Evolutionary conservation across 1,140 invertebrate genomes (phyloP).

Genomic region (Drosophila pectinifera): DNA sequence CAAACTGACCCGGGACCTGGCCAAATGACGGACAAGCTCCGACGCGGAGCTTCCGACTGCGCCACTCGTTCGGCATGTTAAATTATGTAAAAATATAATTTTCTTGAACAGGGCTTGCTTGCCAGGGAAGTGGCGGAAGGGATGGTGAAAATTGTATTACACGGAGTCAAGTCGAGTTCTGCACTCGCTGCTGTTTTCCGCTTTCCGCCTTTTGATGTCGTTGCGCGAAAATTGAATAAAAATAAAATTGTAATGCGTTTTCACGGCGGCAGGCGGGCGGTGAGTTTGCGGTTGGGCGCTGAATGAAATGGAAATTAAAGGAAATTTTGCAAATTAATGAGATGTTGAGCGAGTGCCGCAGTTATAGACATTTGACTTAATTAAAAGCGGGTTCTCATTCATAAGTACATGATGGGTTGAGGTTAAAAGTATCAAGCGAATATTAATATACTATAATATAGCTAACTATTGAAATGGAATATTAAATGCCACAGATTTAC

Average conservation of each 20-base stretch:
- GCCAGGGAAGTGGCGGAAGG: conserved; percentile 12
- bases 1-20: conserved; percentile 43
- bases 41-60: not conserved
- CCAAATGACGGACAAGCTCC: conserved; percentile 19
- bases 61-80: conserved; percentile 41
- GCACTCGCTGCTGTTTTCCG: conserved; percentile 30
- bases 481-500: not conserved
- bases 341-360: conserved; percentile 32
- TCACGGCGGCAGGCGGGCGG: conserved; percentile 11
- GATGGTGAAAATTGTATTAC: conserved; percentile 61
- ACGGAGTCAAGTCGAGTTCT: conserved; percentile 36
- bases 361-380: conserved; percentile 8
- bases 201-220: conserved; percentile 61
- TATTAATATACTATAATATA: too few species aligned
- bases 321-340: conserved; percentile 46
- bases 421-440: not conserved
- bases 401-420: not conserved
- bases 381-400: conserved; percentile 12
- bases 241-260: conserved; percentile 66
- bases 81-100: conserved; percentile 78
- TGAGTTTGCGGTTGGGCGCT: conserved; percentile 35
- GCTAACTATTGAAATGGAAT: not conserved
- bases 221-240: conserved; percentile 66
- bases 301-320: conserved; percentile 44
- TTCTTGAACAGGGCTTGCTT: conserved; percentile 35